A percentile compares a stretch with the other conserved stretches of the same genome.
These are phyloP conservation scores for Meriones psammophilus DNA, from an alignment of 2,797 vertebrate genomes.

Conservation along the genomic window DNA sequence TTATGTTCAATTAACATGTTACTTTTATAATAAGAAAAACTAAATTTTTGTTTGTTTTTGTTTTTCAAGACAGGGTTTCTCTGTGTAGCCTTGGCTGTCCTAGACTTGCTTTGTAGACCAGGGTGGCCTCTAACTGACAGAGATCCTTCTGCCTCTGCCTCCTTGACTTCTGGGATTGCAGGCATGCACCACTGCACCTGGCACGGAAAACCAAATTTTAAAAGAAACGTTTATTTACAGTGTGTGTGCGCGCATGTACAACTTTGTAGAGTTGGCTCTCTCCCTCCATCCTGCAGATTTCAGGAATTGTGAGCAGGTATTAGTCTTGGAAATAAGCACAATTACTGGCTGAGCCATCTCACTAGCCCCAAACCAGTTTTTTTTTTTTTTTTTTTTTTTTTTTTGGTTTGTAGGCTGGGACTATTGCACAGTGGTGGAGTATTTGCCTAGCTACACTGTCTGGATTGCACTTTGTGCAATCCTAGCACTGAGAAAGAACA, in stretches of 20 bases:
- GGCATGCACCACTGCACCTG: too few relatives aligned
- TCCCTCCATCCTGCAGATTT: not conserved
- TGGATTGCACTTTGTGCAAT: not conserved
- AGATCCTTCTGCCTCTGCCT: too few relatives aligned
- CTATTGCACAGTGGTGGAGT: not conserved
- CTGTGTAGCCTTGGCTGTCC: too few relatives aligned
- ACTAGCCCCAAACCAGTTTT: not conserved
- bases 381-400: not conserved
- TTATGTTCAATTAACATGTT: not conserved
- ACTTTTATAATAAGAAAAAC: slow-evolving; percentile 45
- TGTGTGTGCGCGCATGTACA: too few relatives aligned
- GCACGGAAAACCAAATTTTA: too few relatives aligned
- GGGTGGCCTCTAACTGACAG: too few relatives aligned
- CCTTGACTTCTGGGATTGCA: too few relatives aligned
- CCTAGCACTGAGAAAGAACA: not conserved
- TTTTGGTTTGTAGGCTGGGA: not conserved
- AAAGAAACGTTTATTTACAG: too few relatives aligned
- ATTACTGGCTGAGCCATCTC: not conserved
- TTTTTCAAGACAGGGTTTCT: too few relatives aligned
- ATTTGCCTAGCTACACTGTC: not conserved
- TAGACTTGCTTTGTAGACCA: too few relatives aligned
- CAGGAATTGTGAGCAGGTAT: not conserved
- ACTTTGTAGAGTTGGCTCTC: not conserved
- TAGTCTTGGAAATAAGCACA: not conserved
- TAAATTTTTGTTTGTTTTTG: too few relatives aligned